phyloP scores from a whole-genome alignment of 2,797 vertebrate genomes.

The Myripristis jacobus region DNA sequence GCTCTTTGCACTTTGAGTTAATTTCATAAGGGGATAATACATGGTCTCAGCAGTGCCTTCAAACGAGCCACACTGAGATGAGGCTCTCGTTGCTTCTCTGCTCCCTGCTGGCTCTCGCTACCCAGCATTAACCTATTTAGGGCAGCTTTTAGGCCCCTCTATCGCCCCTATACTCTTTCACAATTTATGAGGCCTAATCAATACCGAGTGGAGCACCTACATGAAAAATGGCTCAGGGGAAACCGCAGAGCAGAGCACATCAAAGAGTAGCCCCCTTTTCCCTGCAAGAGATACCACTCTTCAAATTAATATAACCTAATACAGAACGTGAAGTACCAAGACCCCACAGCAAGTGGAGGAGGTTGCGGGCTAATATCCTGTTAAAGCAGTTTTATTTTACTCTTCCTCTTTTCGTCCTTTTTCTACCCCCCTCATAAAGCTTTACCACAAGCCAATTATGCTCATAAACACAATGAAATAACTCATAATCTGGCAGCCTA shows the following conservation, averaged over 20 bases:
- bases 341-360: constrained; percentile 35
- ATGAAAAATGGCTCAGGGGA: constrained; percentile 67
- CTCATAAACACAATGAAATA: constrained; percentile 73
- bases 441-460: constrained; percentile 76
- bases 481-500: constrained; percentile 59
- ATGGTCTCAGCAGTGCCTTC: constrained; percentile 59
- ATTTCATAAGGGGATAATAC: constrained; percentile 74
- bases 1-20: constrained; percentile 59
- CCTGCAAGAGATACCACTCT: constrained; percentile 59
- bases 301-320: constrained; percentile 64
- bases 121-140: constrained; percentile 75
- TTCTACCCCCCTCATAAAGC: constrained; percentile 52
- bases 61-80: constrained; percentile 56
- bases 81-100: constrained; percentile 47
- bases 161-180: constrained; percentile 75
- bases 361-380: constrained; percentile 55
- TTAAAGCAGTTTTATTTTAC: constrained; percentile 66
- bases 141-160: constrained; percentile 69
- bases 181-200: constrained; percentile 82
- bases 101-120: constrained; percentile 51
- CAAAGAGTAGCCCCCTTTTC: constrained; percentile 34
- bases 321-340: constrained; percentile 45
- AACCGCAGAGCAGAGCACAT: constrained; percentile 51
- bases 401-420: constrained; percentile 54
- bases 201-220: constrained; percentile 79